These are phyloP conservation scores for Lineus longissimus DNA, from an alignment of 1,140 invertebrate species.

Conservation along the genomic window DNA sequence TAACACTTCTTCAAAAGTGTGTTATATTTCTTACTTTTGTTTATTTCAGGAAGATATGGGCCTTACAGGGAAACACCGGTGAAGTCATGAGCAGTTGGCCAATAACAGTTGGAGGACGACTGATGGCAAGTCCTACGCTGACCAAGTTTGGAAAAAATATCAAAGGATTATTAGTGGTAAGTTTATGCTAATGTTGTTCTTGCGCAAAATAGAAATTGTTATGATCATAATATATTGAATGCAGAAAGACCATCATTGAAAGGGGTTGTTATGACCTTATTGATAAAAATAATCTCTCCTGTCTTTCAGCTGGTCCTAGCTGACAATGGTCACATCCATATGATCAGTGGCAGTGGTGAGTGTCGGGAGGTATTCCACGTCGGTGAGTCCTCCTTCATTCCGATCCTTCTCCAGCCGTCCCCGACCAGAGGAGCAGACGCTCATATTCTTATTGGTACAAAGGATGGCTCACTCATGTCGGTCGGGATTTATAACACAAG, in stretches of 20 bases:
- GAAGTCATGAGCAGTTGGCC: not conserved
- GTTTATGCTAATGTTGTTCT: too few relatives aligned
- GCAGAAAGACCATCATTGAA: too few relatives aligned
- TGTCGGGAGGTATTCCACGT: not conserved
- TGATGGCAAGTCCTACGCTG: not conserved
- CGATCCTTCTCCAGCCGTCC: not conserved
- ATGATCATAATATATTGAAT: too few relatives aligned
- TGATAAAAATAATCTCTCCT: too few relatives aligned
- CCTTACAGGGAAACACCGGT: not conserved
- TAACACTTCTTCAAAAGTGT: too few relatives aligned
- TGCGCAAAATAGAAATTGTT: too few relatives aligned
- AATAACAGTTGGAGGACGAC: not conserved
- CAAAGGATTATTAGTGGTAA: too few relatives aligned
- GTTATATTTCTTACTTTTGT: not conserved
- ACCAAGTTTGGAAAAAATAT: too few relatives aligned
- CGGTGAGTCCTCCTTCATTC: not conserved
- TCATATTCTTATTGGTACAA: not conserved
- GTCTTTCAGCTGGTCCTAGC: not conserved
- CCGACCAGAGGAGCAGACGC: not conserved
- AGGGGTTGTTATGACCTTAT: too few relatives aligned
- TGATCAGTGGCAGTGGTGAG: not conserved
- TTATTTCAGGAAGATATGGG: slow-evolving; percentile 1
- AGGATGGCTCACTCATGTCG: not conserved
- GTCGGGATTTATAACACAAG: not conserved
- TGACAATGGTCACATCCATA: not conserved